Percentiles rank a stretch among this genome's conserved stretches.
These are phyloP conservation scores for Folsomia candida DNA, from an alignment of 2,888 invertebrate genomes.

Conservation along the genomic window DNA sequence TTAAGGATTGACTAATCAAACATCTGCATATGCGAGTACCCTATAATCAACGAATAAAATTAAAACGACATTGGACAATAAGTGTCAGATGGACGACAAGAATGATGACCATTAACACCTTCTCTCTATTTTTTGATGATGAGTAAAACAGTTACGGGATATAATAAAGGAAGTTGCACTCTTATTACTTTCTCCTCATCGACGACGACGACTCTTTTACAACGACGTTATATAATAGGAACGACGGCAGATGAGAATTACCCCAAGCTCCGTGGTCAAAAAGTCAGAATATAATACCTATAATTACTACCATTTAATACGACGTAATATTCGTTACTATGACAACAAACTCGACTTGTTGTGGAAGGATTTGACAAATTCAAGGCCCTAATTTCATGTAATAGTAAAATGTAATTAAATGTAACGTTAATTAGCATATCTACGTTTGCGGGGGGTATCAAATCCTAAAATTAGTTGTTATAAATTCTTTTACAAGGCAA, in stretches of 20 bases:
- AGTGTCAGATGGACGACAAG: too few species aligned
- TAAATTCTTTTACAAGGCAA: conserved; percentile 14
- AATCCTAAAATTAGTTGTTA: conserved; percentile 5
- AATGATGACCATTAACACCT: too few species aligned
- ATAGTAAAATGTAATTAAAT: conserved; percentile 13
- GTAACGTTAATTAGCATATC: conserved; percentile 12
- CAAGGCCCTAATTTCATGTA: conserved; percentile 15
- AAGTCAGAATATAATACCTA: conserved; percentile 19
- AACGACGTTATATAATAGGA: conserved; percentile 8
- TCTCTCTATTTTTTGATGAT: too few species aligned
- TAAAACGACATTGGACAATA: background rate
- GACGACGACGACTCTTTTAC: background rate
- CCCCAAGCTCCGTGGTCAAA: conserved; percentile 15
- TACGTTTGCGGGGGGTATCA: conserved; percentile 13
- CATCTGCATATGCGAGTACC: conserved; percentile 11
- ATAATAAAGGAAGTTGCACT: background rate
- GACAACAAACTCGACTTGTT: background rate
- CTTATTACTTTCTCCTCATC: too few species aligned
- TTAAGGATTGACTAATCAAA: conserved; percentile 19
- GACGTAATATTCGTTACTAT: background rate
- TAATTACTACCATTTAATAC: background rate
- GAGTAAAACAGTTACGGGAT: too few species aligned
- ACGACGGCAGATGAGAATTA: background rate
- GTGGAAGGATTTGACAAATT: conserved; percentile 20
- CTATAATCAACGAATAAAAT: background rate